These are phyloP conservation scores for Drosophila sulfurigaster DNA, from an alignment of 1,140 invertebrate species.

Conservation along the genomic window DNA sequence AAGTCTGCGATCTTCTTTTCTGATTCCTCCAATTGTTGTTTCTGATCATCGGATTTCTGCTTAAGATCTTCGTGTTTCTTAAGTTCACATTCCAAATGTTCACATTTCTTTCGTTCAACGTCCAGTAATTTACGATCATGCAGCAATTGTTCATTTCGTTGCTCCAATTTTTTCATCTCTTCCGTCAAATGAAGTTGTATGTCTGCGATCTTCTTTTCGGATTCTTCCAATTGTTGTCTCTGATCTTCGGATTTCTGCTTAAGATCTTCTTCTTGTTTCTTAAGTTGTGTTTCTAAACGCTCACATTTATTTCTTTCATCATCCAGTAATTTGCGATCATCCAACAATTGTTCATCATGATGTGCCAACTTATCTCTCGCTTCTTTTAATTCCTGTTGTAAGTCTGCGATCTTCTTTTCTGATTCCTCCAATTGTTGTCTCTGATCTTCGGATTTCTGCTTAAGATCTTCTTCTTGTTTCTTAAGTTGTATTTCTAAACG, in stretches of 20 bases:
- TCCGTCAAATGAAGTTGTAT: no score
- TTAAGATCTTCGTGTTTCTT: not conserved
- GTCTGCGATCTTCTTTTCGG: no score
- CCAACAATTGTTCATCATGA: not conserved
- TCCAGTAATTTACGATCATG: no score
- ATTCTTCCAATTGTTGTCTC: not conserved
- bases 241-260: not conserved
- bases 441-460: no score
- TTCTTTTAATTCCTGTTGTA: not conserved
- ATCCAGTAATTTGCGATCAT: not conserved
- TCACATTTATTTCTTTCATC: not conserved
- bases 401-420: no score
- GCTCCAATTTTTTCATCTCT: no score
- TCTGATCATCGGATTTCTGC: not conserved
- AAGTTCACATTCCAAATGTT: not conserved
- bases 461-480: not conserved
- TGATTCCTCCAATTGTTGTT: not conserved
- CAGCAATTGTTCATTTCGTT: no score
- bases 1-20: slow-evolving; percentile 15
- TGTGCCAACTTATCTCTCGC: not conserved
- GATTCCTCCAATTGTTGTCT: no score
- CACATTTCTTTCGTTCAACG: no score
- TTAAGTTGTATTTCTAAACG: no score
- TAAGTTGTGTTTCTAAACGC: not conserved
- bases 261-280: no score